These are phyloP conservation scores for Nymphalis polychloros DNA, from an alignment of 2,888 invertebrate genomes.

Conservation along the genomic window DNA sequence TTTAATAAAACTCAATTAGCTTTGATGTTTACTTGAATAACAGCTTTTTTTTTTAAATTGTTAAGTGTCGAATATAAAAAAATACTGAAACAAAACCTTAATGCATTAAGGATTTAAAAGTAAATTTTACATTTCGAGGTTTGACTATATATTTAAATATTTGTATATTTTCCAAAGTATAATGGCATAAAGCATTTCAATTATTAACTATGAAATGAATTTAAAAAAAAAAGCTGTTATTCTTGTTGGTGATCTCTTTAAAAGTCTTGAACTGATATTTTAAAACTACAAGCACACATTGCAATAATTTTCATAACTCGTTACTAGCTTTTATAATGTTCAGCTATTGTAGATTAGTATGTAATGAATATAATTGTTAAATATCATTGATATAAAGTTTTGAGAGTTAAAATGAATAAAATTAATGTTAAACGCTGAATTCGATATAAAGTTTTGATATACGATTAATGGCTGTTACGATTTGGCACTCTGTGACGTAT, in stretches of 20 bases:
- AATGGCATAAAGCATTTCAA: no score
- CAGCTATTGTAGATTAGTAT: conserved; percentile 60
- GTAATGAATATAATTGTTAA: conserved; percentile 49
- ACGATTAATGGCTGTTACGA: conserved; percentile 33
- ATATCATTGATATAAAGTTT: conserved; percentile 33
- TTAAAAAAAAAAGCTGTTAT: conserved; percentile 24
- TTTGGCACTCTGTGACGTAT: conserved; percentile 28
- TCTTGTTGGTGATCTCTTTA: conserved; percentile 20
- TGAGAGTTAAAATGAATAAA: conserved; percentile 23
- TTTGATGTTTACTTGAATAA: conserved; percentile 18
- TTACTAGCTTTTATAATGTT: conserved; percentile 72
- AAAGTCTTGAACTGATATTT: conserved; percentile 44
- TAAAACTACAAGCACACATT: conserved; percentile 48
- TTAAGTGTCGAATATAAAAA: background rate
- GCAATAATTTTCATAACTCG: conserved; percentile 62
- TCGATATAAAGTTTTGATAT: conserved; percentile 43
- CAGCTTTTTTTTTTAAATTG: conserved; percentile 17
- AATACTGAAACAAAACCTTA: background rate
- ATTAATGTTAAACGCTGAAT: conserved; percentile 37
- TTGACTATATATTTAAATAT: background rate
- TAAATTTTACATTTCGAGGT: background rate
- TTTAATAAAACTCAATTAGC: conserved; percentile 9
- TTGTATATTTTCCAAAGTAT: no score
- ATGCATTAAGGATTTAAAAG: background rate
- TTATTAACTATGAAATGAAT: no score